These are phyloP conservation scores for Lucifuga dentata DNA, from an alignment of 2,113 vertebrate genomes.

Conservation along the genomic window DNA sequence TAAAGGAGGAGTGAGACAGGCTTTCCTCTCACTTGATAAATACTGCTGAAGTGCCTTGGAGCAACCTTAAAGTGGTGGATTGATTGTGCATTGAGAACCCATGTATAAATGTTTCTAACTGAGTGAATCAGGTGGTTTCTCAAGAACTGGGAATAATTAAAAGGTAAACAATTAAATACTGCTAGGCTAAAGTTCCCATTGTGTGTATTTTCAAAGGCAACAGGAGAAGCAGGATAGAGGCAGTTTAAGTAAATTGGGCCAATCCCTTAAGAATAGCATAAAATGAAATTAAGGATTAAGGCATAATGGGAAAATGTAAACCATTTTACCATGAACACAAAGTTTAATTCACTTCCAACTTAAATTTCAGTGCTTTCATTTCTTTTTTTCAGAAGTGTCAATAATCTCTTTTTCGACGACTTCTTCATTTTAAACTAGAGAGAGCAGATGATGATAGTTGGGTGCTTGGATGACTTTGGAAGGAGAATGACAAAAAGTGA, in stretches of 20 bases:
- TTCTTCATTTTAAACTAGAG: constrained; percentile 21
- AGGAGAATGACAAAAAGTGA: constrained; percentile 42
- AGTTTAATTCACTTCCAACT: constrained; percentile 5
- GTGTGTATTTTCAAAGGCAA: not conserved
- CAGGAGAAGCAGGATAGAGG: not conserved
- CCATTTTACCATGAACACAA: too few relatives aligned
- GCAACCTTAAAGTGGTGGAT: too few relatives aligned
- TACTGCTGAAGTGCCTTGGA: too few relatives aligned
- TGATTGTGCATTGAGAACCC: not conserved
- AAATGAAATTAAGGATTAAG: not conserved
- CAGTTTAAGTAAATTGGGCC: not conserved
- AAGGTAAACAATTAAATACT: not conserved
- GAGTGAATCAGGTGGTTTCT: not conserved
- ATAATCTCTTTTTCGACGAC: constrained; percentile 7
- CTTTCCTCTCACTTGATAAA: too few relatives aligned
- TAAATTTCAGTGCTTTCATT: not conserved
- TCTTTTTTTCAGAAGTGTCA: not conserved
- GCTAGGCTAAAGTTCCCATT: not conserved
- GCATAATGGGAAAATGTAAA: not conserved
- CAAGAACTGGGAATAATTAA: not conserved
- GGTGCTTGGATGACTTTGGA: constrained; percentile 49
- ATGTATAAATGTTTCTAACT: not conserved
- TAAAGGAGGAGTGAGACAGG: too few relatives aligned
- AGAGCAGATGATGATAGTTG: constrained; percentile 57
- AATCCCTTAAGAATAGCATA: not conserved